Base-by-base conservation (phyloP, 2,888 invertebrate species). In the Laspeyria flexula region DNA sequence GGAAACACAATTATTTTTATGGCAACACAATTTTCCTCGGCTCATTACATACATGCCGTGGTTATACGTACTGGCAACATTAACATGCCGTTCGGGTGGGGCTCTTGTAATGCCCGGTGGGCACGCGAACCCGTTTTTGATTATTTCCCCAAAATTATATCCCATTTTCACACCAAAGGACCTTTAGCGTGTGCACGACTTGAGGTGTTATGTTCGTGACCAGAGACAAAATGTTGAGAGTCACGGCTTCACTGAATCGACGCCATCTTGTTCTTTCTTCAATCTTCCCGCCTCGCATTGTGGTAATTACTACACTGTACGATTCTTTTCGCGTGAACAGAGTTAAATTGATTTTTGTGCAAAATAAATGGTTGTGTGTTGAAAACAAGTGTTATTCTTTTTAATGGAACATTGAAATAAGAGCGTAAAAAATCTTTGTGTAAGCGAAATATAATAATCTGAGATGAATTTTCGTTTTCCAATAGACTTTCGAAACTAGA, bases 101-200 rank as follows among this genome's bases (percentile, higher is more conserved):
- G 88, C 85, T 70, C 63, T 62, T 75, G 83, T 92, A 92, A 92
- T 92, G 89, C 83, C 86, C 85, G 73, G 71, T 78, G 85, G 90
- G 86, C 92, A 92, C 92, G 92, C 92, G 79, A 92, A 82, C 88
- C 76, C 79, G 83, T 88, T 91, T 73, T 87, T 90, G 88, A 90
- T 91, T 90, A 89, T 91, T 90, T 83, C 86, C 85, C 89, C 87
- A 87, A 90, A 91, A 90, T 91, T 89, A 89, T 90, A 90, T 88
- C 87, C 90, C 83, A 90, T 90, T 92, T 90, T 92, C 90, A 90
- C 92, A 90, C 92, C 84, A 77, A 79, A 75, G 62, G 68, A 64
- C 65, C 65, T 74, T 85, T 85, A 83, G 83, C 79, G 82, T 85
- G 80, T 81, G 79, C 75, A 71, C 73, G 72, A 75, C 78, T 79